phyloP scores from a whole-genome alignment of 2,113 vertebrate genomes.

The Cephalopterus ornatus region DNA sequence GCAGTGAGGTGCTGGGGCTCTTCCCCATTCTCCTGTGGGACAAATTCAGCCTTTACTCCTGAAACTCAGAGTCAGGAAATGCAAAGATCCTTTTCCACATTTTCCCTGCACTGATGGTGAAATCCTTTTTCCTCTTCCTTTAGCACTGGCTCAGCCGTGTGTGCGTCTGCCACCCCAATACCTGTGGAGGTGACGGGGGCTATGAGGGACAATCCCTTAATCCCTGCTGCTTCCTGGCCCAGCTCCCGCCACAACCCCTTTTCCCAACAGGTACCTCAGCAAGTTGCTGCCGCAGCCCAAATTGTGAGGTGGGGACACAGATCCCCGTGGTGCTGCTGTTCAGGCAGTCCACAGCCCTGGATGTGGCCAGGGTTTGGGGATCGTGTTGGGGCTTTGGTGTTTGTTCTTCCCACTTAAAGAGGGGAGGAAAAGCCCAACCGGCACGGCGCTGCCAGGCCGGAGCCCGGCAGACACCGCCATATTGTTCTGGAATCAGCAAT shows the following conservation, averaged over 20 bases:
- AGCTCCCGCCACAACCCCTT: neutral
- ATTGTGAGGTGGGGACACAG: neutral
- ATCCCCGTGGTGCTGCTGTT: neutral
- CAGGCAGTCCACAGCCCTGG: neutral
- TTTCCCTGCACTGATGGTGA: accelerated
- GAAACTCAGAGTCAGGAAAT: neutral
- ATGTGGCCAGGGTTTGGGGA: neutral
- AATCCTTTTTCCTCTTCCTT: neutral
- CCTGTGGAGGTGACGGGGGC: neutral
- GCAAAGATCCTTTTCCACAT: neutral
- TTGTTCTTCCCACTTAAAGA: neutral
- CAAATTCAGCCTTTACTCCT: neutral
- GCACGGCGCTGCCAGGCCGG: neutral
- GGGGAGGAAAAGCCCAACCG: neutral
- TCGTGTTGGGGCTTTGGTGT: neutral
- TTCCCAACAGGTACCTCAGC: neutral
- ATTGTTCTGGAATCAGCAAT: neutral
- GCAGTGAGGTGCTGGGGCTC: neutral
- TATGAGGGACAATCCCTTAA: neutral
- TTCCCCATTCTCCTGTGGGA: neutral
- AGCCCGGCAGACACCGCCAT: neutral
- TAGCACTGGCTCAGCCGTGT: accelerated
- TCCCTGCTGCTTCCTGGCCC: neutral
- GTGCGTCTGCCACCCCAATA: neutral
- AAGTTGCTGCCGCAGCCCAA: neutral